Conservation (phyloP, 2,797 vertebrate species). For the Falco cherrug region DNA sequence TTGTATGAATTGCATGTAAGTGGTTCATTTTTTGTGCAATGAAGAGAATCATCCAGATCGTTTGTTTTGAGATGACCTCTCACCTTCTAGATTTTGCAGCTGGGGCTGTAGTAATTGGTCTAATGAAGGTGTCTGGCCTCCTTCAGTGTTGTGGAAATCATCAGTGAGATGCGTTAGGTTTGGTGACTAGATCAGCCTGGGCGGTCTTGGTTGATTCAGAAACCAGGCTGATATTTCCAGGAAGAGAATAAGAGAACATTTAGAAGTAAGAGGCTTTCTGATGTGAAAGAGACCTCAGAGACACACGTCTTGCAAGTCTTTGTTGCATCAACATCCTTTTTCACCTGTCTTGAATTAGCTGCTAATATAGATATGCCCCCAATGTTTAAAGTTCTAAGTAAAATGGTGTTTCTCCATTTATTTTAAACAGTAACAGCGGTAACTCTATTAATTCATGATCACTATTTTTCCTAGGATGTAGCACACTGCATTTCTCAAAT, state of each 20-base stretch:
- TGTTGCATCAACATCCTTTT: not conserved
- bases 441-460: not conserved
- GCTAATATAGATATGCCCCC: not conserved
- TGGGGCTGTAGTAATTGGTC: not conserved
- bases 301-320: not conserved
- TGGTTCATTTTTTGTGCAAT: not conserved
- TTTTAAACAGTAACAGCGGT: constrained; percentile 6
- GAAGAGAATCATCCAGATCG: not conserved
- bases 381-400: not conserved
- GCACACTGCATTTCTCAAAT: not conserved
- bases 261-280: constrained; percentile 28
- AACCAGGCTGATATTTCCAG: constrained; percentile 14
- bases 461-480: not conserved
- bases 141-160: not conserved
- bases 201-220: constrained; percentile 22
- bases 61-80: not conserved
- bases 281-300: not conserved
- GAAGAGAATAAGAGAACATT: not conserved
- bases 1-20: not conserved
- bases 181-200: not conserved
- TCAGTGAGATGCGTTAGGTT: not conserved
- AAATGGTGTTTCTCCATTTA: not conserved
- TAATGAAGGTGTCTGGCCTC: not conserved
- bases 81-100: not conserved
- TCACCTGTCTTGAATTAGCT: not conserved